A percentile compares a stretch with the other conserved stretches of the same genome.
Evolutionary conservation across 1,140 invertebrate species (phyloP).

Genomic region (Centruroides sculpturatus): DNA sequence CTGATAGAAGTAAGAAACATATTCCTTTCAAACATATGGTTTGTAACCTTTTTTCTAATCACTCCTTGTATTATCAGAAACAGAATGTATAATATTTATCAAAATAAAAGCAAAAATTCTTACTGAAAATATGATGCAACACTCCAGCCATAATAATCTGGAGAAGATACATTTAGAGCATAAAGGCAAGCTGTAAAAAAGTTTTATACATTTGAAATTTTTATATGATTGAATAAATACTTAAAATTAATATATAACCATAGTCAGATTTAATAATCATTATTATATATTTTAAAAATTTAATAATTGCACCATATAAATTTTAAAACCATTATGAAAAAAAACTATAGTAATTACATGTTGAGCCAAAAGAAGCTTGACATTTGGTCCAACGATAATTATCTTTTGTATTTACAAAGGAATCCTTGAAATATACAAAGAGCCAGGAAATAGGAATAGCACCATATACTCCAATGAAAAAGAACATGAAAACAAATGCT

Average conservation of each 20-base stretch:
- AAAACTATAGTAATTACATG: constrained; percentile 27
- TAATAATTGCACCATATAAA: background rate
- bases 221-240: no score
- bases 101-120: background rate
- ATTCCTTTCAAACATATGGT: no score
- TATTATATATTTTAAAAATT: no score
- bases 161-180: constrained; percentile 11
- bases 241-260: no score
- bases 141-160: constrained; percentile 14
- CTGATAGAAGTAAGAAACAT: no score
- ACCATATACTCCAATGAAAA: constrained; percentile 68
- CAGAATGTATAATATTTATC: no score
- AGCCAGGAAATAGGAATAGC: constrained; percentile 77
- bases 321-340: background rate
- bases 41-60: no score
- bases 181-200: constrained; percentile 4
- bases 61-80: no score
- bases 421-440: constrained; percentile 73
- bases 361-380: constrained; percentile 1
- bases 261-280: no score
- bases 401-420: constrained; percentile 66
- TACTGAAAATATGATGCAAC: constrained; percentile 19
- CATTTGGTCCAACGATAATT: constrained; percentile 54
- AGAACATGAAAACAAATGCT: constrained; percentile 58
- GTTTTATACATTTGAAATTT: background rate